These are phyloP conservation scores for Anthonomus grandis DNA, from an alignment of 1,140 invertebrate genomes.

Conservation along the genomic window DNA sequence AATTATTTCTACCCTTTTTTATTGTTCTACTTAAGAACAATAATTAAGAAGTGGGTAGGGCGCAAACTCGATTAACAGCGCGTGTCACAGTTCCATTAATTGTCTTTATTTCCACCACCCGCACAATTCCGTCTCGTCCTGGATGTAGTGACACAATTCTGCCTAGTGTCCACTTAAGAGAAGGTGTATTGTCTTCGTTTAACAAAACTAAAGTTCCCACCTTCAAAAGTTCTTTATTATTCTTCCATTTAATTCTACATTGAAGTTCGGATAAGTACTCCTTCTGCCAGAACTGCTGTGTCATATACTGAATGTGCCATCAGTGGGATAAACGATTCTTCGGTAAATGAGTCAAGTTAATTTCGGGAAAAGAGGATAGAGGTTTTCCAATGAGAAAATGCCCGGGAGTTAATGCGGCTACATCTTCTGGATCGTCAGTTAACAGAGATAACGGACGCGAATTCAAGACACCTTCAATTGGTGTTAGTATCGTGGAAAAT, in stretches of 20 bases:
- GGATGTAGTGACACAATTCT: not conserved
- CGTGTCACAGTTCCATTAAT: not conserved
- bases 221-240: not conserved
- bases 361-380: not conserved
- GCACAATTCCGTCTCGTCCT: not conserved
- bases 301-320: slow-evolving; percentile 34
- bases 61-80: not conserved
- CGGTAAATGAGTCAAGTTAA: slow-evolving; percentile 48
- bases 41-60: not conserved
- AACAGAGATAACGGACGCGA: too few species aligned
- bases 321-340: slow-evolving; percentile 28
- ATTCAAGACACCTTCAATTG: slow-evolving; percentile 1
- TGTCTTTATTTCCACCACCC: not conserved
- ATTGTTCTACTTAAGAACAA: not conserved
- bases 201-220: slow-evolving; percentile 4
- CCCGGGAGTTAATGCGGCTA: slow-evolving; percentile 35
- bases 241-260: slow-evolving; percentile 33
- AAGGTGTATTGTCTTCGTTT: not conserved
- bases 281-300: slow-evolving; percentile 37
- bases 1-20: not conserved
- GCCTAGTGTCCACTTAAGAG: not conserved
- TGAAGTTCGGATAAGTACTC: slow-evolving; percentile 40
- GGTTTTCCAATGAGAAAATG: slow-evolving; percentile 16
- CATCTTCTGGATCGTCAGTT: slow-evolving; percentile 40
- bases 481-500: slow-evolving; percentile 34